Percentiles rank a stretch among this genome's conserved stretches.
Evolutionary conservation across 2,888 invertebrate species (phyloP).

Genomic region (Pyrochroa serraticornis): DNA sequence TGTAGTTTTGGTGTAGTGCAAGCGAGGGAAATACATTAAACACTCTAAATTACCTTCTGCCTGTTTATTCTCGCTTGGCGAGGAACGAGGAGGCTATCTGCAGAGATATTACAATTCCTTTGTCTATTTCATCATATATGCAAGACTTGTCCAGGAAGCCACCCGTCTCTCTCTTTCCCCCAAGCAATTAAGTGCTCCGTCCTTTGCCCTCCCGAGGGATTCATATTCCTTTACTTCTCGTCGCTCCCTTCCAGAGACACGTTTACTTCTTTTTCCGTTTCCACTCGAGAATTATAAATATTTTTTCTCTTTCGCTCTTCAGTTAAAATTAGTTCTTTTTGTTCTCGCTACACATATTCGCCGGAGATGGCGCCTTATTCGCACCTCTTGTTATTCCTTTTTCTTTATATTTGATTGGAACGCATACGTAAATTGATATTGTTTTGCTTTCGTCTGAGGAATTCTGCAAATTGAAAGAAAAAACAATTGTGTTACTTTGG

Average conservation of each 20-base stretch:
- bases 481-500: conserved; percentile 21
- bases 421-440: conserved; percentile 42
- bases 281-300: conserved; percentile 57
- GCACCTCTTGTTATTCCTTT: conserved; percentile 37
- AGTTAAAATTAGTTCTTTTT: conserved; percentile 50
- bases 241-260: conserved; percentile 40
- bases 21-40: conserved; percentile 37
- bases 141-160: conserved; percentile 55
- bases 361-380: conserved; percentile 31
- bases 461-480: conserved; percentile 39
- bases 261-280: conserved; percentile 46
- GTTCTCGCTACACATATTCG: conserved; percentile 33
- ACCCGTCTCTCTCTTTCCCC: conserved; percentile 40
- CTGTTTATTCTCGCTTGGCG: conserved; percentile 44
- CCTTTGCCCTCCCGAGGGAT: conserved; percentile 52
- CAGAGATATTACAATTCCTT: conserved; percentile 57
- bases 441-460: conserved; percentile 35
- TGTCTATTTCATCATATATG: conserved; percentile 60
- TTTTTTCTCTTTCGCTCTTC: conserved; percentile 51
- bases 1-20: too few relatives aligned
- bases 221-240: conserved; percentile 52
- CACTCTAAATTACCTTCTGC: conserved; percentile 52
- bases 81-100: conserved; percentile 45
- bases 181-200: conserved; percentile 54
- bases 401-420: conserved; percentile 36